A percentile compares a stretch with the other conserved stretches of the same genome.
Conservation (phyloP, 2,797 vertebrate species). For the Falco columbarius region DNA sequence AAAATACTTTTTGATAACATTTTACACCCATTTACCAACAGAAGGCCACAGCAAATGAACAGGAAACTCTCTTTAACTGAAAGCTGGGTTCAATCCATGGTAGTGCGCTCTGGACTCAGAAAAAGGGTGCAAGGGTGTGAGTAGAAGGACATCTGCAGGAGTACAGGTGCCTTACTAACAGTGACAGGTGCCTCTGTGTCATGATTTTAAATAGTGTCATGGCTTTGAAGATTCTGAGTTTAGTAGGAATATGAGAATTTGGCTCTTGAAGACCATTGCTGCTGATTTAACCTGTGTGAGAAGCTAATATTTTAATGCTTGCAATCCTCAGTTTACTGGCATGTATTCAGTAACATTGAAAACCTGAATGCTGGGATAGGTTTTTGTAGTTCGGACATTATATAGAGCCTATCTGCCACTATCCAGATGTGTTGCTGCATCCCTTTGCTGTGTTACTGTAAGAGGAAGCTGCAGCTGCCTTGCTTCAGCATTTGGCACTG, state of each 20-base stretch:
- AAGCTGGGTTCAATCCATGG: neutral
- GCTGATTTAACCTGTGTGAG: neutral
- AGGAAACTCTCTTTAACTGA: neutral
- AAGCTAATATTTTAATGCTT: neutral
- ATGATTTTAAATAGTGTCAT: neutral
- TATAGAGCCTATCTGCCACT: neutral
- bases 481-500: neutral
- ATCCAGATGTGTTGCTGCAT: neutral
- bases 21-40: neutral
- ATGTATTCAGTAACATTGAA: neutral
- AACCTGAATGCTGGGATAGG: neutral
- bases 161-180: neutral
- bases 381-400: neutral
- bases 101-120: neutral
- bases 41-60: neutral
- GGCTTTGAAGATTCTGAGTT: neutral
- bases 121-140: neutral
- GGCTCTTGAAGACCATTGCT: neutral
- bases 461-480: neutral
- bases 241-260: neutral
- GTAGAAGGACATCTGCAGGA: neutral
- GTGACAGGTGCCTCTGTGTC: neutral
- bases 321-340: neutral
- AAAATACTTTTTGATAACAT: no score
- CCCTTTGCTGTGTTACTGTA: neutral